Evolutionary conservation across 2,888 invertebrate species (phyloP), one percentile per base, ranked within the genome.

Genomic region (Cabera pusaria): DNA sequence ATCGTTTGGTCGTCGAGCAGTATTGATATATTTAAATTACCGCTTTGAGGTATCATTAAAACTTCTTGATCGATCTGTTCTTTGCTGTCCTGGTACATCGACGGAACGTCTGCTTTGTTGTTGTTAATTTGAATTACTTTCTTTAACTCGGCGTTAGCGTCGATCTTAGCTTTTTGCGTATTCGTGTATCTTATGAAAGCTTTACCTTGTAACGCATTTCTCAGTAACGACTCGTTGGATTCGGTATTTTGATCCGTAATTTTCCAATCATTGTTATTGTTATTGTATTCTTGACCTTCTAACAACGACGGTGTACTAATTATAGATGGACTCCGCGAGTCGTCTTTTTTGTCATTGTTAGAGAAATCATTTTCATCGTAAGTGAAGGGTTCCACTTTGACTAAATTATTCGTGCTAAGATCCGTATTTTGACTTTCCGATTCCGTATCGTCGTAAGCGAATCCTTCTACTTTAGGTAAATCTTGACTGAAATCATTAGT

Each of bases 151-250:
- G 76, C 61, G 49, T 72, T 80, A 6, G 76, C 71, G 26, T 83
- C 82, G 19, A 85, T 58, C 60, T 89, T 88, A 10, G 83, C 62
- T 90, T 90, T 82, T 91, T 89, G 85, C 73, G 76, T 66, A 74
- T 87, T 75, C 85, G 87, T 87, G 90, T 90, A 75, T 90, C 88
- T 84, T 75, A 79, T 76, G 76, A 87, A 69, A 71, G 91, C 91
- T 86, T 96, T 96, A 24, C 96, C 96, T 73, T 96, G 96, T 48
- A 96, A 90, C 5, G 96, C 96, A 69, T 93, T 96, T 56, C 96
- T 90, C 49, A 96, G 79, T 48, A 96, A 80, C 14, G 96, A 96
- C 66, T 96, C 96, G 8, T 94, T 91, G 11, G 90, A 86, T 63
- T 87, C 87, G 12, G 84, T 78, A 64, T 94, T 95, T 75, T 94